Evolutionary conservation across 2,113 vertebrate species (phyloP), one percentile per base, ranked within the genome.

Genomic region (Pygoscelis antarcticus): DNA sequence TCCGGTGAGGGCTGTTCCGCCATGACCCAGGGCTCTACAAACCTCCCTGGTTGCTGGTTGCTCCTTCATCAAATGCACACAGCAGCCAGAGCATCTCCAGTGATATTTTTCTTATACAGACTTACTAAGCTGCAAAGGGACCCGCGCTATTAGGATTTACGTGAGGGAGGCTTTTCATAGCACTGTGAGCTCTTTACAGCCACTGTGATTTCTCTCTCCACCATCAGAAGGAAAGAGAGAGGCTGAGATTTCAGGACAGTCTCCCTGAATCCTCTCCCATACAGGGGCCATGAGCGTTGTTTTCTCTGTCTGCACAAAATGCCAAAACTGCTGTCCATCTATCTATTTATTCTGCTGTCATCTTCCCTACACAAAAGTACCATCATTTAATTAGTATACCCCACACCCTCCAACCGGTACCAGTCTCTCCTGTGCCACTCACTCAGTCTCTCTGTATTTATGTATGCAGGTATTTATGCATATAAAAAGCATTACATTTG

Each of bases 401-500:
- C 40, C 7, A 16, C 44, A 49, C 14, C 15, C 20, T 47, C n/a
- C 52, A 18, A 46, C 13, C 11, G 7, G 51, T 38, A 47, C 42
- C 55, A 10, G 11, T 32, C 42, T 15, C 15, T 32, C 23, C n/a
- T 40, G 55, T 21, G 30, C 51, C 38, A 10, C 46, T 44, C n/a
- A 23, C 29, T 74, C 29, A 18, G 13, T 34, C 71, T 55, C 51
- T n/a, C 60, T 55, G 14, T 13, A 22, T 20, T 60, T 34, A 68
- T 2, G 6, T 20, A 42, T 3, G 0, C n/a, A 47, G 3, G 2
- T 16, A 38, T 44, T n/a, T 44, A 49, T 1, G 6, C 20, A 10
- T 13, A 49, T 6, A 71, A 84, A 71, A 17, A 72, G 27, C 8
- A 34, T 36, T 51, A 16, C 10, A 51, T 55, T 23, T 79, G 32